phyloP scores from a whole-genome alignment of 1,140 invertebrate species.

The Coptotermes formosanus region DNA sequence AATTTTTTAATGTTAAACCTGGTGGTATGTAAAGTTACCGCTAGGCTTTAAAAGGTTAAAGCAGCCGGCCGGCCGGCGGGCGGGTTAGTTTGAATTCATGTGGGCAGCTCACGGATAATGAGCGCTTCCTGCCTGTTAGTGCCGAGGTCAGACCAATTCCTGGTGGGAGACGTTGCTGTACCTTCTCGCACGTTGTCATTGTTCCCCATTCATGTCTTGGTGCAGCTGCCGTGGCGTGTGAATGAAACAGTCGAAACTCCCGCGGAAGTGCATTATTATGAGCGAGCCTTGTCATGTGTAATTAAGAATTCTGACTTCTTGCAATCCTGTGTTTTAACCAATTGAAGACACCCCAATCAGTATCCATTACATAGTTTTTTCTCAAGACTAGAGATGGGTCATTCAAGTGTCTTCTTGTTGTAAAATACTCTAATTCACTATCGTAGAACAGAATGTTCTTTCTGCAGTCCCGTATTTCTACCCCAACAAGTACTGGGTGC shows the following conservation, averaged over 20 bases:
- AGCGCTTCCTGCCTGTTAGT: conserved; percentile 8
- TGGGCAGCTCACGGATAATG: neutral
- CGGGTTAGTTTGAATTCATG: neutral
- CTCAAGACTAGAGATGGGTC: neutral
- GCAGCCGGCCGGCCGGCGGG: neutral
- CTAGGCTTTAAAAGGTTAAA: no score
- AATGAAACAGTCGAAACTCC: neutral
- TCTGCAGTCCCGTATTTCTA: no score
- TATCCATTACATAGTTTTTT: neutral
- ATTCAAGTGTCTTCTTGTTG: no score
- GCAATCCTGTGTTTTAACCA: neutral
- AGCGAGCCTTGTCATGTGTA: neutral
- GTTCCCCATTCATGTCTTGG: neutral
- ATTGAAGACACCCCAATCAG: neutral
- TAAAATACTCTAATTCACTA: no score
- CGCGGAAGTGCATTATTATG: neutral
- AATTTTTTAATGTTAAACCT: no score
- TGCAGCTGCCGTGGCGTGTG: neutral
- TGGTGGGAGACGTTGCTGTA: neutral
- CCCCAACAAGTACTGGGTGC: no score
- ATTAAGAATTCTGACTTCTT: neutral
- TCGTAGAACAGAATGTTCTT: no score
- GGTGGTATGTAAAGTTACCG: no score
- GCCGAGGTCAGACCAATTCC: neutral
- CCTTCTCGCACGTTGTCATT: neutral